These are phyloP conservation scores for Pelobates cultripes DNA, from an alignment of 2,797 vertebrate genomes.

Conservation along the genomic window DNA sequence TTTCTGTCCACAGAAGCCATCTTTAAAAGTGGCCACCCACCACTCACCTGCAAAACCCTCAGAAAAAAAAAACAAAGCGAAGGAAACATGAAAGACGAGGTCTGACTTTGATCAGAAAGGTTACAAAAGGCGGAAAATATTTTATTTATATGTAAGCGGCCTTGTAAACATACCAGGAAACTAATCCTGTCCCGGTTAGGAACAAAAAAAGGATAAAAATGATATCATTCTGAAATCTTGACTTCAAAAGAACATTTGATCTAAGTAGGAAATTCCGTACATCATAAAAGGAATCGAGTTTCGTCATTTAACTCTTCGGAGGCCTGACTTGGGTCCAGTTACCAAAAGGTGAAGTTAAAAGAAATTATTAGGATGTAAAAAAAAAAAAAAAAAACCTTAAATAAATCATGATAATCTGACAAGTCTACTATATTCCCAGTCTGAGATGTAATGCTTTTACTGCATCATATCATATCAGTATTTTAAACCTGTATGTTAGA, in stretches of 20 bases:
- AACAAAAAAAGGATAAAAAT: not conserved
- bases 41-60: not conserved
- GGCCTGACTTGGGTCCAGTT: too few relatives aligned
- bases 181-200: not conserved
- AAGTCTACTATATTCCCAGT: too few relatives aligned
- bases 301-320: not conserved
- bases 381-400: too few relatives aligned
- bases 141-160: conserved; percentile 7
- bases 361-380: too few relatives aligned
- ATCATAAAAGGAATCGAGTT: not conserved
- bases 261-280: not conserved
- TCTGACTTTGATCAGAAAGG: conserved; percentile 28
- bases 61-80: not conserved
- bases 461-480: too few relatives aligned
- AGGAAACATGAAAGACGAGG: not conserved
- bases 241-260: not conserved
- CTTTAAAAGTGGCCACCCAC: conserved; percentile 33
- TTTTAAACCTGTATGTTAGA: too few relatives aligned
- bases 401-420: too few relatives aligned
- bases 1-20: conserved; percentile 32
- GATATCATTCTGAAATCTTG: not conserved
- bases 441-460: too few relatives aligned
- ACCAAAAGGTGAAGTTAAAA: too few relatives aligned
- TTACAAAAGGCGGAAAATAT: conserved; percentile 6
- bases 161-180: not conserved